Percentiles rank a stretch among this genome's conserved stretches.
phyloP scores from a whole-genome alignment of 2,113 vertebrate genomes.

The Oceanodroma tethys region DNA sequence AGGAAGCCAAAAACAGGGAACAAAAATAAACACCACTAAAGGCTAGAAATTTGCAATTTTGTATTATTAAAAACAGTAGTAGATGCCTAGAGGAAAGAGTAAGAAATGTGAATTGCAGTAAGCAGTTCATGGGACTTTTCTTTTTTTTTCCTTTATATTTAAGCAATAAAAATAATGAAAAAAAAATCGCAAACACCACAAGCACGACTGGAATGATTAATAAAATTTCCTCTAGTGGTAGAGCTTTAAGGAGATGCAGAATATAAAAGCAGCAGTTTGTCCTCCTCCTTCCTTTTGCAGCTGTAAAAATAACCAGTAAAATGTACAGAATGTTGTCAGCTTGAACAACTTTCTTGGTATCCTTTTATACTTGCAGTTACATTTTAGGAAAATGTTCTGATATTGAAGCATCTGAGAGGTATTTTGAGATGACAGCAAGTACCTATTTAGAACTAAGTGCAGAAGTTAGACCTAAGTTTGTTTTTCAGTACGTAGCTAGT shows the following conservation, averaged over 20 bases:
- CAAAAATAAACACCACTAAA: not conserved
- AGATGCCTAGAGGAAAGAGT: not conserved
- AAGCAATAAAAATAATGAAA: not conserved
- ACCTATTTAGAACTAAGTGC: not conserved
- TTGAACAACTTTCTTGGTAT: not conserved
- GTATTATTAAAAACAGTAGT: not conserved
- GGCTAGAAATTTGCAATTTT: not conserved
- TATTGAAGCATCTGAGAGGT: not conserved
- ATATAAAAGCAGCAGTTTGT: not conserved
- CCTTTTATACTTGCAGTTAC: not conserved
- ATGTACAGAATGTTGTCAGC: not conserved
- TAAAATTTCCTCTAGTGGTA: not conserved
- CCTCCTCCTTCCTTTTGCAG: not conserved
- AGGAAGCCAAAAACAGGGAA: not conserved
- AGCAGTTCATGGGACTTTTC: not conserved
- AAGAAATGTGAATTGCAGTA: not conserved
- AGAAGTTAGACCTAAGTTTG: not conserved
- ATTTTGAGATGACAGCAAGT: not conserved
- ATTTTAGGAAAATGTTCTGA: not conserved
- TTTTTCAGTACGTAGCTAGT: not conserved
- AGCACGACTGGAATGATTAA: not conserved
- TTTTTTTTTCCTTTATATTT: not conserved
- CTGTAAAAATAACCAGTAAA: conserved; percentile 46
- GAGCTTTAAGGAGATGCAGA: not conserved
- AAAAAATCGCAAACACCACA: not conserved